Conservation (phyloP, 1,140 invertebrate genomes). For the Brevipalpus yothersi region DNA sequence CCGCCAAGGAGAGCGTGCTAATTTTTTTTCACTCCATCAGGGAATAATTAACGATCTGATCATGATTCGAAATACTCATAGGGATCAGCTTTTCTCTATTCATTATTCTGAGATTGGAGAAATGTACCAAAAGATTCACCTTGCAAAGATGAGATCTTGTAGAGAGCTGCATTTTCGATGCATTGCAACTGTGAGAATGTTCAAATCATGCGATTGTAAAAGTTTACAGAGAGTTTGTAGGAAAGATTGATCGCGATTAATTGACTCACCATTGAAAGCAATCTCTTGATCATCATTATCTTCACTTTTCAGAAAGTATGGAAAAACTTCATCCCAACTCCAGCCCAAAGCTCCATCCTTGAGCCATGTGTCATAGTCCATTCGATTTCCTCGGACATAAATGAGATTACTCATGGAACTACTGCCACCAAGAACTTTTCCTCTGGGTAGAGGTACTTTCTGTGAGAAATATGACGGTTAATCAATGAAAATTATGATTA, state of each 20-base stretch:
- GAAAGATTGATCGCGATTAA: too few species aligned
- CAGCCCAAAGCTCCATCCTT: constrained; percentile 66
- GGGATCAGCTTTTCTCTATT: too few species aligned
- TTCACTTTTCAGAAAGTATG: constrained; percentile 73
- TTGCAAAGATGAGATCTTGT: too few species aligned
- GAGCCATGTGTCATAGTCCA: constrained; percentile 81
- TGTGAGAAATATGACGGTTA: neutral
- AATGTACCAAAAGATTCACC: too few species aligned
- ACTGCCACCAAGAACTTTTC: constrained; percentile 50
- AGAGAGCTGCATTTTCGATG: too few species aligned
- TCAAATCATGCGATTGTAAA: too few species aligned
- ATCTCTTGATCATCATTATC: constrained; percentile 40
- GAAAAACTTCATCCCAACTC: constrained; percentile 57
- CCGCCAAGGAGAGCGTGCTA: neutral
- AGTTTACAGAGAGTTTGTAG: too few species aligned
- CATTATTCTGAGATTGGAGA: too few species aligned
- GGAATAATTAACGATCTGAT: too few species aligned
- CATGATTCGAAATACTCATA: too few species aligned
- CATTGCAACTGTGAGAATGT: too few species aligned
- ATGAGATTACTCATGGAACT: constrained; percentile 89
- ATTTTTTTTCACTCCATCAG: too few species aligned
- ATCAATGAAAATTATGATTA: neutral
- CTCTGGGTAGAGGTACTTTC: constrained; percentile 21
- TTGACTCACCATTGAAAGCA: constrained; percentile 23
- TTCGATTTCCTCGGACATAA: constrained; percentile 71